Evolutionary conservation across 2,113 vertebrate species (phyloP).

Genomic region (Chaetops frenatus): DNA sequence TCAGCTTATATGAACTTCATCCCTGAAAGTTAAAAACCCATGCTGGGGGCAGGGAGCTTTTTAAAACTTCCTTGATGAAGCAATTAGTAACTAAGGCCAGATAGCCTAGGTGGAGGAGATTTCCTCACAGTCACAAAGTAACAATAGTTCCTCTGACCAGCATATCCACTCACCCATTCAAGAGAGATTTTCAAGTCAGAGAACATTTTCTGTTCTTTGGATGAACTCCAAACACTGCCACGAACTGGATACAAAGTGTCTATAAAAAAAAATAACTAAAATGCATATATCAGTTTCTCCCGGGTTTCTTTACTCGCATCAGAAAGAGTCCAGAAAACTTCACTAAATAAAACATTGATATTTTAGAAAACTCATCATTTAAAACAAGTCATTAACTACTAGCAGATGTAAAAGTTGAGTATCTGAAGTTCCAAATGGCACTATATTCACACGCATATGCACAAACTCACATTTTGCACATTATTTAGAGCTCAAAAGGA

Average conservation of each 20-base stretch:
- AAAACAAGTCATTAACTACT: neutral
- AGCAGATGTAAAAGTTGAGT: neutral
- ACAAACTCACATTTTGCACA: fast-evolving
- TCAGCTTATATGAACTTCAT: neutral
- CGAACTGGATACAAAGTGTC: neutral
- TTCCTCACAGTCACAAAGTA: neutral
- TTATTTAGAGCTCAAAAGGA: neutral
- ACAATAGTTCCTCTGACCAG: neutral
- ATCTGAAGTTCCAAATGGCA: neutral
- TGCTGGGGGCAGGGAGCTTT: neutral
- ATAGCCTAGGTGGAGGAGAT: neutral
- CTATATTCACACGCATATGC: neutral
- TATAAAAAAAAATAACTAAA: neutral
- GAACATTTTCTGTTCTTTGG: neutral
- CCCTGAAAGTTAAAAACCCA: neutral
- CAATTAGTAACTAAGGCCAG: neutral
- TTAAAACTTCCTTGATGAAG: neutral
- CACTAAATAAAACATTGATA: neutral
- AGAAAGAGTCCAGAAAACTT: neutral
- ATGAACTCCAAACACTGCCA: neutral
- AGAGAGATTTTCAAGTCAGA: neutral
- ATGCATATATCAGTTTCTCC: no score
- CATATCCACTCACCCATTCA: neutral
- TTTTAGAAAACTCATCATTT: neutral
- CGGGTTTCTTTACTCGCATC: neutral